These are phyloP conservation scores for Chironex yamaguchii DNA, from an alignment of 30 jellyfish, hydroid and myxozoan genomes.

Conservation along the genomic window DNA sequence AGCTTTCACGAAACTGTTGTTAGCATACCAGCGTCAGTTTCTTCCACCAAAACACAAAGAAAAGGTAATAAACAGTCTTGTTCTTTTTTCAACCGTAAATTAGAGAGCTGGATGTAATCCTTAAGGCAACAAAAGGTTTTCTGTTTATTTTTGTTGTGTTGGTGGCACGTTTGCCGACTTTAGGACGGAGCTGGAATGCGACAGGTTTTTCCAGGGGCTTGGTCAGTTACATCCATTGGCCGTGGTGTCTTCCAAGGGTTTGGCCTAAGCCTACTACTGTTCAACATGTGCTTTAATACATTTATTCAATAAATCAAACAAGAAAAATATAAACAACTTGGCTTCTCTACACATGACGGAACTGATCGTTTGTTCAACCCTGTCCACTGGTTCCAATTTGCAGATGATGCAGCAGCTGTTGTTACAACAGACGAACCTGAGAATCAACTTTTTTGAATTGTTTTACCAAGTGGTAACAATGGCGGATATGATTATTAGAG, in stretches of 20 bases:
- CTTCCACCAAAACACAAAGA: no score
- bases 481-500: slow-evolving; percentile 7
- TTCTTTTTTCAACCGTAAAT: no score
- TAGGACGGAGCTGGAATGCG: no score
- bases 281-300: slow-evolving; percentile 13
- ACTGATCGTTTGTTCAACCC: slow-evolving; percentile 14
- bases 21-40: no score
- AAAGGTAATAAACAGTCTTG: no score
- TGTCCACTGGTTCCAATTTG: slow-evolving; percentile 20
- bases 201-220: no score
- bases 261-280: slow-evolving; percentile 14
- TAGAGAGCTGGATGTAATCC: no score
- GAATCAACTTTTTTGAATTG: slow-evolving; percentile 12
- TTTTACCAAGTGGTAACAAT: background rate
- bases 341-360: slow-evolving; percentile 1
- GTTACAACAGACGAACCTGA: background rate
- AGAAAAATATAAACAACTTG: slow-evolving; percentile 14
- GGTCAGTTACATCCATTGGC: background rate
- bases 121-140: no score
- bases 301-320: slow-evolving; percentile 5
- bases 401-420: slow-evolving; percentile 22
- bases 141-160: no score
- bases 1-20: no score
- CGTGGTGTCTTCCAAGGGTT: slow-evolving; percentile 39
- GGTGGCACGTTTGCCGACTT: no score